Conservation (phyloP, 2,888 invertebrate genomes). For the Epinotia bilunana region DNA sequence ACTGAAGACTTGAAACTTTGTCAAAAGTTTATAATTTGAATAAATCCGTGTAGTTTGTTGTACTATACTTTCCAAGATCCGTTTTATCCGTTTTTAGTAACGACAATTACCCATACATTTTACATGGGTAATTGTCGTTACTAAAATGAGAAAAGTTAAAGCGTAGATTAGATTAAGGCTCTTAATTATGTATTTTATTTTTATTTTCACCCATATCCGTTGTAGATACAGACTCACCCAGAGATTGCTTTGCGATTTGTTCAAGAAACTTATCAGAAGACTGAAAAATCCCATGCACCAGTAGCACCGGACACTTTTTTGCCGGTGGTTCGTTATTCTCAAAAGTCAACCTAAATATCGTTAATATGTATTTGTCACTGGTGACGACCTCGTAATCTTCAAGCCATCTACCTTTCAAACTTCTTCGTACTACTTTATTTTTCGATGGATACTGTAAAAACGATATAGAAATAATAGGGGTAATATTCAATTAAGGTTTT, state of each 20-base stretch:
- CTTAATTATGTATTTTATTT: no score
- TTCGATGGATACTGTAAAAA: background rate
- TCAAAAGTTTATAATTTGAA: background rate
- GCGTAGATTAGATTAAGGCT: no score
- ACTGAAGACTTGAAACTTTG: background rate
- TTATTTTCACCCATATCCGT: no score
- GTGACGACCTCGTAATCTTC: conserved; percentile 1
- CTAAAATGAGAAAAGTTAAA: no score
- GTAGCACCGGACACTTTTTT: conserved; percentile 8
- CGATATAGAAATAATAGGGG: background rate
- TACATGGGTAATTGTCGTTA: no score
- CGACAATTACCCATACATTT: no score
- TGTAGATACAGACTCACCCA: conserved; percentile 9
- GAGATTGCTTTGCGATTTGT: background rate
- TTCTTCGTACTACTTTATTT: background rate
- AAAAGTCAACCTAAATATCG: conserved; percentile 1
- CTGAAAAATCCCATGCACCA: conserved; percentile 21
- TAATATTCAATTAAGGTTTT: background rate
- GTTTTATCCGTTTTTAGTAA: no score
- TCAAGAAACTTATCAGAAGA: conserved; percentile 21
- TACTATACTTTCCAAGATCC: background rate
- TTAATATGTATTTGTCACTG: conserved; percentile 17
- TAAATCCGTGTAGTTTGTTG: background rate
- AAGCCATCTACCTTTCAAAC: background rate
- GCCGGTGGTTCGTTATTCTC: background rate